Evolutionary conservation across 2,888 invertebrate species (phyloP).

Genomic region (Ecdyonurus torrentis): DNA sequence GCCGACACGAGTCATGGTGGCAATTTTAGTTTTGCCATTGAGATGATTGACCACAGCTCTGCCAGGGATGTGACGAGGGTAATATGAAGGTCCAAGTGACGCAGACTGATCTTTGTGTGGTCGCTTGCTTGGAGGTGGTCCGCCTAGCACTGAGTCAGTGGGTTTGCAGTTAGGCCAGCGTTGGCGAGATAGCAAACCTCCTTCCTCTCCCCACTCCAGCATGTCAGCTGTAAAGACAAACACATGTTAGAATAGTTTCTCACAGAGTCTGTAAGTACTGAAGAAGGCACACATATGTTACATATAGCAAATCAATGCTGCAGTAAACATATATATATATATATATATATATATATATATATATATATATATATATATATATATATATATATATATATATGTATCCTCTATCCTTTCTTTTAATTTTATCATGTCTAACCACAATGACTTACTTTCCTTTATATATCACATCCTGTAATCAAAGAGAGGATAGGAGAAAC

Average conservation of each 20-base stretch:
- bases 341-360: no score
- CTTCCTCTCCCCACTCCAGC: neutral
- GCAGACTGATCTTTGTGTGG: slow-evolving; percentile 46
- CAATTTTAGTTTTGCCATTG: slow-evolving; percentile 69
- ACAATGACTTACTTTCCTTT: no score
- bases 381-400: no score
- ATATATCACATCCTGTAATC: no score
- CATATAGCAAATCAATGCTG: no score
- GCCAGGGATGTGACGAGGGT: slow-evolving; percentile 33
- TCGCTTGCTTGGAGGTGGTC: slow-evolving; percentile 55
- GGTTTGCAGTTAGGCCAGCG: neutral
- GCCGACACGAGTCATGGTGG: slow-evolving; percentile 58
- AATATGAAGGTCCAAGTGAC: slow-evolving; percentile 12
- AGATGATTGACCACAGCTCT: slow-evolving; percentile 30
- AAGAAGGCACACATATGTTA: no score
- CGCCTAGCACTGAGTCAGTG: neutral
- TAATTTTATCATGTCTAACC: no score
- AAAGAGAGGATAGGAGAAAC: no score
- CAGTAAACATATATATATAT: no score
- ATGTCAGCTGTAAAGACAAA: neutral
- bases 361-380: no score
- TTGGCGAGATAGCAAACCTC: neutral
- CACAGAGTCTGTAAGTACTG: no score
- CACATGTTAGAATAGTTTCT: neutral
- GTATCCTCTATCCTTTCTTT: no score